Evolutionary conservation across 1,140 invertebrate species (phyloP), one percentile per base, ranked within the genome.

Genomic region (Papilio aristodemus): DNA sequence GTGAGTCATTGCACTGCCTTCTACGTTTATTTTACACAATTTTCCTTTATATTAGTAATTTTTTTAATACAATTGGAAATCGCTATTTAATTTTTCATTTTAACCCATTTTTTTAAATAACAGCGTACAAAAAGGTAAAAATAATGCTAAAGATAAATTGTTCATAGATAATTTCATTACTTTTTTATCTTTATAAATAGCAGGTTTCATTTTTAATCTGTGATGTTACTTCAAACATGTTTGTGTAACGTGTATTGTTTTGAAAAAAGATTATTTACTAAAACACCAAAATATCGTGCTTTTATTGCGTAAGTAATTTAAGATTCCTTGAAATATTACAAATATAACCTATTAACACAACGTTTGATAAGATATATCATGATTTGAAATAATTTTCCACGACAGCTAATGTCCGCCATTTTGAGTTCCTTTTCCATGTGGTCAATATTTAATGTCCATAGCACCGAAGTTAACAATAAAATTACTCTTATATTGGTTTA

Each of bases 351-450:
- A 54, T 11, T 54, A 9, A 5, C 11, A 13, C 22, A 54, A 54
- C 46, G 46, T 54, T 54, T 13, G 19, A 22, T 22, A 22, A 25
- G 46, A 22, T 54, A 54, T 11, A 10, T 22, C 22, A 25, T 22
- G 46, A 54, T 54, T 54, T 54, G 11, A 54, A 22, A 54, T 22
- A 22, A 22, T 22, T 10, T 54, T 54, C 43, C 46, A 68, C 19
- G 54, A 68, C 38, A 54, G 13, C 10, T 17, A 43, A 39, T 14
- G 58, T 70, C 67, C 19, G 71, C 71, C 74, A 73, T 76, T 68
- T 71, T 70, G 54, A 25, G 17, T 60, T n/a, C 13, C 62, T 43
- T 32, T 50, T 43, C 66, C 41, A 58, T 67, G 70, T 58, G 17
- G 39, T 58, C 67, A 19, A 36, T 17, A 10, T 38, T 46, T 46